phyloP scores from a whole-genome alignment of 1,140 invertebrate genomes.

The Trichonephila inaurata region DNA sequence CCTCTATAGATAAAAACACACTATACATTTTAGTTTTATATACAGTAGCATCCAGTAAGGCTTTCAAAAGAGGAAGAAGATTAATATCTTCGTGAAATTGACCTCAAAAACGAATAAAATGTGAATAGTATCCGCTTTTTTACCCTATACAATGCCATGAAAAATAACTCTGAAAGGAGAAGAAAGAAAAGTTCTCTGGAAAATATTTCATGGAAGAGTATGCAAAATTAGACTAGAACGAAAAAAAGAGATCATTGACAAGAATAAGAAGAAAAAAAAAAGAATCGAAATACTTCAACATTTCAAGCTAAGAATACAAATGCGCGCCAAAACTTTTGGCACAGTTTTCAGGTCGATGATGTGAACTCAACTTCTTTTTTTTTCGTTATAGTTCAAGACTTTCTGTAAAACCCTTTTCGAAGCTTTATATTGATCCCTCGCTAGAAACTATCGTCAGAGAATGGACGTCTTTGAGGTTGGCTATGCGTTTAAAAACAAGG shows the following conservation, averaged over 20 bases:
- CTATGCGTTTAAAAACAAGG: conserved; percentile 49
- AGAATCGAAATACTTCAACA: conserved; percentile 6
- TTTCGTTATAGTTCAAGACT: conserved; percentile 22
- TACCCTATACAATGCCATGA: background rate
- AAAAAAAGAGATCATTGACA: conserved; percentile 35
- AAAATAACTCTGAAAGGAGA: conserved; percentile 13
- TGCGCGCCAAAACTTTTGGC: conserved; percentile 40
- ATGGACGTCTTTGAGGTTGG: conserved; percentile 50
- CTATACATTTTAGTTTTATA: background rate
- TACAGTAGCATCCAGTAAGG: background rate
- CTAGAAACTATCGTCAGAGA: conserved; percentile 17
- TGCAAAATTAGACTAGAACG: conserved; percentile 17
- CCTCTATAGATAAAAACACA: background rate
- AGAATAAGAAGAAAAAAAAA: background rate
- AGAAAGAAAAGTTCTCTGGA: background rate
- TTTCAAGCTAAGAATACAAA: conserved; percentile 31
- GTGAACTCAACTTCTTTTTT: conserved; percentile 28
- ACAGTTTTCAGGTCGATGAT: conserved; percentile 49
- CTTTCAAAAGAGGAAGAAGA: background rate
- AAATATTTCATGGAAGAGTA: conserved; percentile 24
- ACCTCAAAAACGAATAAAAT: conserved; percentile 7
- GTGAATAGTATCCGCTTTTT: background rate
- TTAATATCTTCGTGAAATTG: conserved; percentile 15
- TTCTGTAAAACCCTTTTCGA: conserved; percentile 36
- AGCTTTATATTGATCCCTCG: conserved; percentile 24